Base-by-base conservation (phyloP, 2,888 invertebrate species). In the Crioceris asparagi region DNA sequence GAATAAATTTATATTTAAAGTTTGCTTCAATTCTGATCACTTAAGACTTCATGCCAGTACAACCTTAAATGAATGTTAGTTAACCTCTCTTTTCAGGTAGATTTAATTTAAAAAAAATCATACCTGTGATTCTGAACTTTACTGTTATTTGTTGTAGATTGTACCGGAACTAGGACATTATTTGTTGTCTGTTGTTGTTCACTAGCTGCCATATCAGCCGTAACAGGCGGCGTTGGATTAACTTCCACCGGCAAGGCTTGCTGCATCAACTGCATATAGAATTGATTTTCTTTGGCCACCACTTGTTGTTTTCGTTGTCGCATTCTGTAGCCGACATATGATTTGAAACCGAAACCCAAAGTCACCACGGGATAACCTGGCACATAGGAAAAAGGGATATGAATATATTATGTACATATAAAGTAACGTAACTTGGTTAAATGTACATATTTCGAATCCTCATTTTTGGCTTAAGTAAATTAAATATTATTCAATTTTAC, bases 261-360 rank as follows among this genome's bases (percentile, higher is more conserved):
- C 57, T 85, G 80, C 69, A 94, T 71, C 53, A 94, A 72, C 67
- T 91, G 86, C 72, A 86, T 79, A 66, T 92, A 93, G 70, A 92
- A 91, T 67, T 91, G 87, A 69, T 94, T 94, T 68, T 91, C 88
- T 66, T 85, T 87, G 46, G 91, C 83, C 52, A 97, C 92, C 62
- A 90, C 90, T 57, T 83, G 79, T 68, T 94, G 93, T 61, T 85
- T 83, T 49, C 91, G 77, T 75, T 87, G 76, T 60, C 91, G 75
- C 74, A 93, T 81, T 67, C 88, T 77, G 38, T 51, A 50, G 21
- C 87, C 85, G 47, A 93, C 78, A 61, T 88, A 88, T 61, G 87
- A 84, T 74, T 93, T 94, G 58, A 93, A 87, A 56, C 91, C 90
- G 70, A 93, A 92, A 51, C 96, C 94, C 61, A 96, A 74, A 52